Evolutionary conservation across 2,888 invertebrate genomes (phyloP), one percentile per base, ranked within the genome.

Genomic region (Aspidiotus destructor): DNA sequence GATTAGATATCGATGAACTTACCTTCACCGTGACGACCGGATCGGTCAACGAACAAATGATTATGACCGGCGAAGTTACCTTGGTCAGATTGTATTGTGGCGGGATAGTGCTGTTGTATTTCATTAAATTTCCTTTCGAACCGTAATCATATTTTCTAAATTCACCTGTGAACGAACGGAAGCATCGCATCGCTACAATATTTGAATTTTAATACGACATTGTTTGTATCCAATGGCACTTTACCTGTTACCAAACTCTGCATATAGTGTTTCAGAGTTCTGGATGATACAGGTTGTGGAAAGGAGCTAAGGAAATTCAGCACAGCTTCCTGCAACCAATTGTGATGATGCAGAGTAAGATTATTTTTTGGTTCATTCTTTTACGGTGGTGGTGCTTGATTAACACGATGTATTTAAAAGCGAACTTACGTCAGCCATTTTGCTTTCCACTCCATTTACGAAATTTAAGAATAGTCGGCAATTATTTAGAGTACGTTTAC

Each of bases 71-170:
- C 1, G 64, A 57, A 8, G 62, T 70, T n/a, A 72, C 69, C 69
- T 69, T 71, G 2, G 67, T 62, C 28, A 72, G 41, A 58, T 72
- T 65, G 53, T 71, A 71, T 11, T 62, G 62, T 10, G 72, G 71
- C 16, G 72, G 72, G 10, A 64, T 60, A 17, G 62, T 70, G 7
- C 55, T 44, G 17, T 68, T 71, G 69, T 72, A 72, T 41, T 63
- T 54, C 16, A 58, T 60, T 41, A 70, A 40, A 52, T 72, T 72
- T 41, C 15, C 61, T 48, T 55, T 64, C 5, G 48, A 10, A 7
- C 72, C 72, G 55, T 72, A 72, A 44, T 72, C 72, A 17, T 65
- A 72, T 67, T 71, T 68, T 15, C 71, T 44, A 44, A 71, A 72
- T n/a, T 70, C 61, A n/a, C 70, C 72, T 72, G 62, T 8, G 28